Base-by-base conservation (phyloP, 1,140 invertebrate genomes). In the Semibalanus balanoides region DNA sequence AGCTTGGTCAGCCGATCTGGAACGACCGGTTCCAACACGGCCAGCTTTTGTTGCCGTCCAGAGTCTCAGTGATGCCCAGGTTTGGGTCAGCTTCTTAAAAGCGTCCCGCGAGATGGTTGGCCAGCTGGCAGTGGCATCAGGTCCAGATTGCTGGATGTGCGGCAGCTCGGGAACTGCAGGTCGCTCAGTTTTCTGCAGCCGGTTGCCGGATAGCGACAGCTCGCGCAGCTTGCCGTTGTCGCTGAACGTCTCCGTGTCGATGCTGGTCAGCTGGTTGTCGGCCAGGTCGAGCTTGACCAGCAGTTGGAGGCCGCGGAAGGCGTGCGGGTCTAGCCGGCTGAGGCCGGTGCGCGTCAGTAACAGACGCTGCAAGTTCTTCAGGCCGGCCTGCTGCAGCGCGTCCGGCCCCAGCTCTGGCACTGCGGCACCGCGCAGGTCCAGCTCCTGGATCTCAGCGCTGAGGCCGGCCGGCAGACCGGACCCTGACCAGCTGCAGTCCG, bases 211-310 rank as follows among this genome's bases (percentile, higher is more conserved):
- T 19, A 93, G 81, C 76, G 88, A 88, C 11, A 93, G 81, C 25
- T 90, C 87, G 71, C 89, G 84, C 69, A 93, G 83, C 43, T 90
- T 84, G 80, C 91, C 90, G 81, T 92, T 92, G n/a, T 77, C 77
- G 70, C 29, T 19, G 71, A 78, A 78, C 31, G 77, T 75, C 17
- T 78, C 76, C 3, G 76, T 75, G 64, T 78, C 75, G 0, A 78
- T 17, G 17, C 76, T 29, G 73, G 76, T 73, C 11, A 78, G 74
- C 35, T 69, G 76, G 83, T 94, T 94, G 80, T 91, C 87, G 31
- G 90, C 90, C 73, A 94, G 82, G 83, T 94, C 91, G 51, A 96
- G 88, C 85, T 96, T 93, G 14, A 95, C 88, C 28, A 96, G 84
- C 78, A 95, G 95, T 77, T 89, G 91, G 79, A 96, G 87, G 80